Percentiles rank a stretch among this genome's conserved stretches.
Evolutionary conservation across 2,797 vertebrate genomes (phyloP).

Genomic region (Falco berigora): DNA sequence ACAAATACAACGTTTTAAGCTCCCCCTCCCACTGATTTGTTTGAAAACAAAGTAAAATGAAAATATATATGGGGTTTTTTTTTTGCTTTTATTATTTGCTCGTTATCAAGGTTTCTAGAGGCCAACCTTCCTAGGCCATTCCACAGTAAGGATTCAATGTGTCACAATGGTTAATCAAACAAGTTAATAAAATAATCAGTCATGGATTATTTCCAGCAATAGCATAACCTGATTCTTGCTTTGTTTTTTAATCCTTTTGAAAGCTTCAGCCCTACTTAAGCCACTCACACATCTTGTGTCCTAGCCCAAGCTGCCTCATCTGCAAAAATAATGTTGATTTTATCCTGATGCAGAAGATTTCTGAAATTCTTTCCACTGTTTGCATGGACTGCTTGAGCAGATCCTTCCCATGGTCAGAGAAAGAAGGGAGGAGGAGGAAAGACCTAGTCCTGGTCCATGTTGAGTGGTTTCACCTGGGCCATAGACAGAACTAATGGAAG

Average conservation of each 20-base stretch:
- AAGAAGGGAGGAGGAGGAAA: not conserved
- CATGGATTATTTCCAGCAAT: not conserved
- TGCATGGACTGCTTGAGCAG: not conserved
- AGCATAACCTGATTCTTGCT: not conserved
- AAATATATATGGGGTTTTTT: not conserved
- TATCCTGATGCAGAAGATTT: not conserved
- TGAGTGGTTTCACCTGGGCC: not conserved
- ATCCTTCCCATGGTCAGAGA: not conserved
- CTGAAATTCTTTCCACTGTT: not conserved
- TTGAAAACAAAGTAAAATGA: not conserved
- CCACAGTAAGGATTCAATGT: not conserved
- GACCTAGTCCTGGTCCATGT: not conserved
- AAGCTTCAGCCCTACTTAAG: not conserved
- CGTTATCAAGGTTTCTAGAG: not conserved
- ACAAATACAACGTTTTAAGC: not conserved
- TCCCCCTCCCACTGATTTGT: accelerated
- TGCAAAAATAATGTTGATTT: not conserved
- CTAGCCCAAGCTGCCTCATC: not conserved
- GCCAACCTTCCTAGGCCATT: not conserved
- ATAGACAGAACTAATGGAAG: not conserved
- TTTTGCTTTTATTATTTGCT: not conserved
- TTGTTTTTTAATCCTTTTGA: not conserved
- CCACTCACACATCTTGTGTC: not conserved
- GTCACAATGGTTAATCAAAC: not conserved
- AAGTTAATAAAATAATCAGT: not conserved